Evolutionary conservation across 2,888 invertebrate genomes (phyloP), one percentile per base, ranked within the genome.

Genomic region (Orthonychiurus folsomi): DNA sequence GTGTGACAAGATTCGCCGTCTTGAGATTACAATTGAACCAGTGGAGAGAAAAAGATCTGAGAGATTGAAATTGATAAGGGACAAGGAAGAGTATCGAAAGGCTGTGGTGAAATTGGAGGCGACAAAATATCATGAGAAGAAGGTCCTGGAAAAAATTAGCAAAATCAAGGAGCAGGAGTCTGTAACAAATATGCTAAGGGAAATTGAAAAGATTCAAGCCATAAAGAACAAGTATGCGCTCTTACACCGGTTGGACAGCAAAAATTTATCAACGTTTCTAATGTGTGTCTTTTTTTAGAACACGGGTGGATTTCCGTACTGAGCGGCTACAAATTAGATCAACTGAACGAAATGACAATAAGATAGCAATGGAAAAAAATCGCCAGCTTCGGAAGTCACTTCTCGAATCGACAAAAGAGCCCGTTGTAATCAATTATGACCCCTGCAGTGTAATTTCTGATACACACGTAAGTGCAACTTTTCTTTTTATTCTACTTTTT

Each of bases 381-480:
- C 63, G 61, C 18, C 50, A 56, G 52, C n/a, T 25, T 3, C 48
- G 47, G 21, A 50, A 54, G 56, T 27, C 12, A 57, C 52, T 63
- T 15, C 50, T 72, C 50, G 72, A 72, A 53, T 60, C 56, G 24
- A 62, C 62, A 0, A 72, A 72, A 50, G 64, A 69, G 20, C 67
- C 66, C 62, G 66, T 69, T 1, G 66, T 67, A 15, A 59, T 72
- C 37, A 63, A 67, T 20, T 72, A 68, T 53, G 59, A 69, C 60
- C 69, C 72, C 2, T 24, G 28, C 2, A 70, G 62, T 50, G 56
- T 69, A 26, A 53, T 69, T 23, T 53, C 62, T 18, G 70, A 72
- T 27, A 72, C 72, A n/a, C 68, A 69, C 28, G 69, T 69, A 62
- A 61, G 55, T 3, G 18, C 24, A n/a, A n/a, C n/a, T 20, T 59